Evolutionary conservation across 2,797 vertebrate genomes (phyloP).

Genomic region (Rallus crepitans): DNA sequence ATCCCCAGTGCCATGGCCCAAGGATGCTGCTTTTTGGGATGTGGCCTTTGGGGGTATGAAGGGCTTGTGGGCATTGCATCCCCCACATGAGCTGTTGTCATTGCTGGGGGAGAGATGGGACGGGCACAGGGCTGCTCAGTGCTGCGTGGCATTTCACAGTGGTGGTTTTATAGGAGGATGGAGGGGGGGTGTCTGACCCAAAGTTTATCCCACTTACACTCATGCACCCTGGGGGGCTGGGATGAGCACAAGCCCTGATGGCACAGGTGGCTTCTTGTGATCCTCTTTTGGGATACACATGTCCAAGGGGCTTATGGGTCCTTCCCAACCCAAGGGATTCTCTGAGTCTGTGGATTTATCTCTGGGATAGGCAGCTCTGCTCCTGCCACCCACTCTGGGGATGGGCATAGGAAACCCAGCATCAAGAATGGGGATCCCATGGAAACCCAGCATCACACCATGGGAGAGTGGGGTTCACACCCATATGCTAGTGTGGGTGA

Average conservation of each 20-base stretch:
- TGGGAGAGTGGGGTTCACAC: not conserved
- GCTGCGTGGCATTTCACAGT: rapidly evolving
- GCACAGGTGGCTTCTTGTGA: rapidly evolving
- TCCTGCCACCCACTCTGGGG: not conserved
- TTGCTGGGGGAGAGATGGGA: not conserved
- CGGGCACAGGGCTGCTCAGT: rapidly evolving
- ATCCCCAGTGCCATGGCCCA: not conserved
- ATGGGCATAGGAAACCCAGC: not conserved
- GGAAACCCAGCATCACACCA: too few species aligned
- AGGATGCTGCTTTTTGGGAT: not conserved
- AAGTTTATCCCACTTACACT: not conserved
- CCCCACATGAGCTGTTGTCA: rapidly evolving
- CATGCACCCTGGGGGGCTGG: rapidly evolving
- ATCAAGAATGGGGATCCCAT: too few species aligned
- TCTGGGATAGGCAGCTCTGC: rapidly evolving
- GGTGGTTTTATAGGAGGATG: not conserved
- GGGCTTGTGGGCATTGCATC: not conserved
- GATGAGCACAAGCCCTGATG: rapidly evolving
- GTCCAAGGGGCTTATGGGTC: not conserved
- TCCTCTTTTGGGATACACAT: rapidly evolving
- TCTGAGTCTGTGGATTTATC: not conserved
- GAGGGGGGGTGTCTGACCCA: not conserved
- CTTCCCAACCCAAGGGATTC: not conserved
- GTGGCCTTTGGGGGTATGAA: not conserved
- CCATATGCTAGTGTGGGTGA: rapidly evolving